Percentiles rank a stretch among this genome's conserved stretches.
phyloP scores from a whole-genome alignment of 2,113 vertebrate species.

The Antechinus stuartii region DNA sequence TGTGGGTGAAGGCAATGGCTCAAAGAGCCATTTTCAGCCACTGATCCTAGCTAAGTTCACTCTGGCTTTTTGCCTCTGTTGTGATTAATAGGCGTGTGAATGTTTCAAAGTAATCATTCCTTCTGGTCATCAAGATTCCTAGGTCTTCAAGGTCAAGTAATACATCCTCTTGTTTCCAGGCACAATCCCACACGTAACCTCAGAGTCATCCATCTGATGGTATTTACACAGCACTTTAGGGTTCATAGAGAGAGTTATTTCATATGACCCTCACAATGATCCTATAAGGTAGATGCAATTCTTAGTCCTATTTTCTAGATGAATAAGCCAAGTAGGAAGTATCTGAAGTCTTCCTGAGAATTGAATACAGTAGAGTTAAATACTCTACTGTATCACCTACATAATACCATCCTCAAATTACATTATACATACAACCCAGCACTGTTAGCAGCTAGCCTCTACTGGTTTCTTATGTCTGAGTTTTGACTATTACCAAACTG shows the following conservation, averaged over 20 bases:
- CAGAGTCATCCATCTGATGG: background rate
- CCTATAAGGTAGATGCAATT: background rate
- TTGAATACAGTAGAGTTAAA: background rate
- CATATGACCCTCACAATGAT: background rate
- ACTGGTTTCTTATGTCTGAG: background rate
- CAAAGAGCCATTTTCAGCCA: conserved; percentile 16
- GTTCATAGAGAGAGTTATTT: background rate
- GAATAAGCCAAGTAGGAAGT: background rate
- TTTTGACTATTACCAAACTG: background rate
- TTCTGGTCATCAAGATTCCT: conserved; percentile 4
- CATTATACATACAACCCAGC: background rate
- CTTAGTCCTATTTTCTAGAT: background rate
- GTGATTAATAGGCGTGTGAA: conserved; percentile 59
- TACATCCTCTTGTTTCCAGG: background rate
- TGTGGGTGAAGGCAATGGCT: conserved; percentile 22
- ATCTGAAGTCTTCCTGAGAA: background rate
- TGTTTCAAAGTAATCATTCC: background rate
- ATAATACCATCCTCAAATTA: background rate
- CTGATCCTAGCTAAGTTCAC: conserved; percentile 14
- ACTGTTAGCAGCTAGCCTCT: background rate
- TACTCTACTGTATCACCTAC: background rate
- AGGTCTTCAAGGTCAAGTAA: conserved; percentile 22
- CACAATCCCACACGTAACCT: background rate
- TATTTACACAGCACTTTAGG: background rate
- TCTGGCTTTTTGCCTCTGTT: conserved; percentile 42